phyloP scores from a whole-genome alignment of 2,113 vertebrate species.

The Pseudois nayaur region DNA sequence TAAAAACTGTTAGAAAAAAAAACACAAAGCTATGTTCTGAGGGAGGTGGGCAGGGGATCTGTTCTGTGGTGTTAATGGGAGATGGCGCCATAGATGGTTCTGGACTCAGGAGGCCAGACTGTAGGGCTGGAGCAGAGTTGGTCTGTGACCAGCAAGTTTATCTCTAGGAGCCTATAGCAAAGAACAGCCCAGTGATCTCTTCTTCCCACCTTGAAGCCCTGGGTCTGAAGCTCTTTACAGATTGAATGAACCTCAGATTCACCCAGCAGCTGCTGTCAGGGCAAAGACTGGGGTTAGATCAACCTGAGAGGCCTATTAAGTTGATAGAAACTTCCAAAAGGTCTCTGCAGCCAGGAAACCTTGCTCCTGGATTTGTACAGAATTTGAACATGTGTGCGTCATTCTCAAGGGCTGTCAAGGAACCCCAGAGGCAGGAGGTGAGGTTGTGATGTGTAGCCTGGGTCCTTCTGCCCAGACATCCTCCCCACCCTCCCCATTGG shows the following conservation, averaged over 20 bases:
- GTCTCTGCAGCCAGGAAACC: background rate
- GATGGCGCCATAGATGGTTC: background rate
- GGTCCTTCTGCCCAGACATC: background rate
- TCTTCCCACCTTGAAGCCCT: background rate
- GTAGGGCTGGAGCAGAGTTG: background rate
- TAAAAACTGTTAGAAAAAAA: background rate
- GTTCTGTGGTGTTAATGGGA: background rate
- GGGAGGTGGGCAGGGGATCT: background rate
- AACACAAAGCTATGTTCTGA: background rate
- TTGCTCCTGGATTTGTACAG: background rate
- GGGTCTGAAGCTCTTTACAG: background rate
- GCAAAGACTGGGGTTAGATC: background rate
- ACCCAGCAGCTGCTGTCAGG: background rate
- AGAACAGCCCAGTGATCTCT: background rate
- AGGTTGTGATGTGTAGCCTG: background rate
- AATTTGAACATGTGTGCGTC: background rate
- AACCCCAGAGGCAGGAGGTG: background rate
- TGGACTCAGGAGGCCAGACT: background rate
- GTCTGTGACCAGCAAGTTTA: background rate
- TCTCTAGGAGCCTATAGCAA: background rate
- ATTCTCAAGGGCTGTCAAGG: background rate
- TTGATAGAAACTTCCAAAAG: background rate
- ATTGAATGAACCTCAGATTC: background rate
- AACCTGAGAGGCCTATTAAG: background rate
- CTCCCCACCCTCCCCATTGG: accelerated